Evolutionary conservation across 2,797 vertebrate species (phyloP), one percentile per base, ranked within the genome.

Genomic region (Amazona ochrocephala): DNA sequence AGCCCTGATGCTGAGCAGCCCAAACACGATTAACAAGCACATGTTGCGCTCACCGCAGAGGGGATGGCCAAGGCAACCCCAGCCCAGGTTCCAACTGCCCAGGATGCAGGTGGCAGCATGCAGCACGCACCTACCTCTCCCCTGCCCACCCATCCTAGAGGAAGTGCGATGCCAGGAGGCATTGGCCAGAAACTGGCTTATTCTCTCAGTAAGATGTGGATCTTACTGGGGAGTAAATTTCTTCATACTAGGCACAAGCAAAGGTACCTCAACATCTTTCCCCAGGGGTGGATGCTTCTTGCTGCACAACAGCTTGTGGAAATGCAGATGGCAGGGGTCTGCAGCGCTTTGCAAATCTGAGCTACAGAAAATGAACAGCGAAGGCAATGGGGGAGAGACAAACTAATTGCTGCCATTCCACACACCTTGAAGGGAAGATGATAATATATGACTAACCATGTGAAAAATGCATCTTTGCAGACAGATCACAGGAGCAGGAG

Each of bases 101-200:
- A 0, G 2, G 20, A 8, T 39, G 19, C 44, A 44, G 61, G 17
- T 5, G 0, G 13, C 4, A 4, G n/a, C 22, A 42, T 8, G 27
- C 32, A 16, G 8, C 6, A 2, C n/a, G 7, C 7, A 4, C 41
- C 44, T 81, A 24, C 10, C 1, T 1, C 6, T 67, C 30, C 15
- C 23, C 26, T 60, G 58, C 7, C 24, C 64, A 45, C 11, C 17
- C 18, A 9, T 21, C 21, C 34, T 45, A 44, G 14, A 24, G 10
- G 13, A 22, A 4, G 0, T 19, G 9, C 0, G 2, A 22, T 27
- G 27, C 22, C 5, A 1, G 10, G 3, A 68, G 3, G 19, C 6
- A 48, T 32, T 47, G 21, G 14, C 2, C 42, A 58, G 71, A 85
- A 84, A 11, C 1, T 19, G 14, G 5, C 10, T 37, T 67, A 21